Percentiles rank a stretch among this genome's conserved stretches.
Evolutionary conservation across 2,113 vertebrate genomes (phyloP).

Genomic region (Phoxinus phoxinus): DNA sequence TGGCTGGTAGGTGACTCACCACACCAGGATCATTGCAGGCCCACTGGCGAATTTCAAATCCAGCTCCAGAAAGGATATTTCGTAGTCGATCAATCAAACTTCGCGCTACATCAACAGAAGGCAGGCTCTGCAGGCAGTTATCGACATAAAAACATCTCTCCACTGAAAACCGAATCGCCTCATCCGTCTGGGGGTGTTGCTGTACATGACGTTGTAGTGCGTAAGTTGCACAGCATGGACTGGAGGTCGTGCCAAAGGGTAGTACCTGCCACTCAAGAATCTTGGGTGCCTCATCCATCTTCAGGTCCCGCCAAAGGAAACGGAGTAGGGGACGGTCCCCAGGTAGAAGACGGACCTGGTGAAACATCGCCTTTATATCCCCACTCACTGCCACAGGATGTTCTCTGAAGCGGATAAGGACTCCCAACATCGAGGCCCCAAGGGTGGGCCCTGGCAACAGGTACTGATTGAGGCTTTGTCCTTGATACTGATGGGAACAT

Average conservation of each 20-base stretch:
- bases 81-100: neutral
- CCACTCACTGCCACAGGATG: neutral
- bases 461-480: constrained; percentile 9
- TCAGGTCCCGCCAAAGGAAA: neutral
- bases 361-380: neutral
- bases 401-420: neutral
- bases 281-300: neutral
- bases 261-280: neutral
- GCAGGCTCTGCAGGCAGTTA: constrained; percentile 36
- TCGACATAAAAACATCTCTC: constrained; percentile 49
- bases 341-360: neutral
- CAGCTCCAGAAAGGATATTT: neutral
- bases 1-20: neutral
- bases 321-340: neutral
- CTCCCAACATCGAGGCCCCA: neutral
- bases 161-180: neutral
- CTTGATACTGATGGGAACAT: constrained; percentile 6
- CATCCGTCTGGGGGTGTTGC: neutral
- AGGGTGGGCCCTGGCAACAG: neutral
- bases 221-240: constrained; percentile 47
- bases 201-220: constrained; percentile 42
- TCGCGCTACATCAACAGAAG: neutral
- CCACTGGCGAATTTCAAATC: constrained; percentile 9
- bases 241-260: constrained; percentile 37
- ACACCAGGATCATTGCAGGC: neutral